Conservation (phyloP, 2,113 vertebrate genomes). For the Notarius quadriscutis region DNA sequence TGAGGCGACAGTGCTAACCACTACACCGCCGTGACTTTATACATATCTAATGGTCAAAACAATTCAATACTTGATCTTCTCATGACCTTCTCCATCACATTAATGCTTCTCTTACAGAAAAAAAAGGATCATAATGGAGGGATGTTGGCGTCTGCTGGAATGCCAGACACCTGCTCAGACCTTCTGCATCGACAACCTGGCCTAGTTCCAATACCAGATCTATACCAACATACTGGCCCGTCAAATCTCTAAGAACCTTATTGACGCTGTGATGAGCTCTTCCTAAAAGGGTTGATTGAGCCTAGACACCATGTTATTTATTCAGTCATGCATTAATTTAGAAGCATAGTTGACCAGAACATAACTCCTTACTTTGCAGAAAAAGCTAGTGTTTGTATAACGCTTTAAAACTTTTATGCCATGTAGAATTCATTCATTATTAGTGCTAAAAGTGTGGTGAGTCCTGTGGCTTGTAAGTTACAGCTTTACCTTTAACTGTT, state of each 20-base stretch:
- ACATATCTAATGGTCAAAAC: background rate
- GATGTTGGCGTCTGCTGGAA: constrained; percentile 23
- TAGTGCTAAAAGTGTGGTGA: background rate
- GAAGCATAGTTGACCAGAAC: background rate
- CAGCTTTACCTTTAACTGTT: background rate
- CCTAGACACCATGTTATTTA: constrained; percentile 29
- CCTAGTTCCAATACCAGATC: constrained; percentile 52
- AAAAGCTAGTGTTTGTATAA: background rate
- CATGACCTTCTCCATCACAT: constrained; percentile 30
- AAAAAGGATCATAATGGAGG: constrained; percentile 27
- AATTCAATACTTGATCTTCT: constrained; percentile 32
- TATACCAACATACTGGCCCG: constrained; percentile 30
- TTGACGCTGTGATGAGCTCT: constrained; percentile 26
- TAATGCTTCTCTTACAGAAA: constrained; percentile 12
- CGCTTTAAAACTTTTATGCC: background rate
- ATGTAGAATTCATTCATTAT: background rate
- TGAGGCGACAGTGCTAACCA: no score
- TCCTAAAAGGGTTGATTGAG: constrained; percentile 35
- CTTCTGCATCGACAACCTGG: constrained; percentile 48
- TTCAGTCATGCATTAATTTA: background rate
- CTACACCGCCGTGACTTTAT: background rate
- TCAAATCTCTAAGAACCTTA: constrained; percentile 28
- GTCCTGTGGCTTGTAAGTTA: background rate
- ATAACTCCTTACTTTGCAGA: background rate
- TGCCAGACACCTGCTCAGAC: constrained; percentile 40